phyloP scores from a whole-genome alignment of 2,113 vertebrate species.

The Peromyscus leucopus region DNA sequence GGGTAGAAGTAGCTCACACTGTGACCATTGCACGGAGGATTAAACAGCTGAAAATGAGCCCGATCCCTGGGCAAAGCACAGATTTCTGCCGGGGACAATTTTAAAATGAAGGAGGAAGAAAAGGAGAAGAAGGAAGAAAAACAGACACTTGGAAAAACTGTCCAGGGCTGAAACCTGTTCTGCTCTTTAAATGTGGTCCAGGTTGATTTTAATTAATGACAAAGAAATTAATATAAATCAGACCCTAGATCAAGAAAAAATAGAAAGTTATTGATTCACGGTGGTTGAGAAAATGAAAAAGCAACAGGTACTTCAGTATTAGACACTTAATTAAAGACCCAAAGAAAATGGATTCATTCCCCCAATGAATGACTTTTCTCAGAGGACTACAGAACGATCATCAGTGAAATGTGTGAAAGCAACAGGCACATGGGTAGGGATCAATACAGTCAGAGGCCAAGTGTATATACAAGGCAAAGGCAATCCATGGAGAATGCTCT shows the following conservation, averaged over 20 bases:
- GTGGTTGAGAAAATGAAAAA: constrained; percentile 70
- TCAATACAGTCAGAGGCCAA: constrained; percentile 74
- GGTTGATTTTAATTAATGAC: constrained; percentile 66
- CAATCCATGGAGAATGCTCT: constrained; percentile 38
- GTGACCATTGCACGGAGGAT: constrained; percentile 3
- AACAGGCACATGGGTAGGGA: constrained; percentile 69
- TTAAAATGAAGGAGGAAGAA: neutral
- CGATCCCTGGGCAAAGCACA: neutral
- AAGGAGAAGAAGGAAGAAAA: neutral
- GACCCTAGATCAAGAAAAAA: constrained; percentile 67
- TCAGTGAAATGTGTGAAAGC: constrained; percentile 68
- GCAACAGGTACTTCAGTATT: constrained; percentile 39
- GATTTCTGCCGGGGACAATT: neutral
- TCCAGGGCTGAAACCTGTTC: neutral
- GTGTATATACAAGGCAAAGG: constrained; percentile 43
- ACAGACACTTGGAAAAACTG: constrained; percentile 42
- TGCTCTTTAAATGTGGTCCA: constrained; percentile 5
- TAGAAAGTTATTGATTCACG: constrained; percentile 68
- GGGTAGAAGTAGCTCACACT: neutral
- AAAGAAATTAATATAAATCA: constrained; percentile 60
- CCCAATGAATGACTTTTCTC: constrained; percentile 74
- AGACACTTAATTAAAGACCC: constrained; percentile 75
- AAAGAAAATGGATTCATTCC: constrained; percentile 79
- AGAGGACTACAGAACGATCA: constrained; percentile 68
- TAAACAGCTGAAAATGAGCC: constrained; percentile 20